phyloP scores from a whole-genome alignment of 2,888 invertebrate species.

The Microdon myrmicae region DNA sequence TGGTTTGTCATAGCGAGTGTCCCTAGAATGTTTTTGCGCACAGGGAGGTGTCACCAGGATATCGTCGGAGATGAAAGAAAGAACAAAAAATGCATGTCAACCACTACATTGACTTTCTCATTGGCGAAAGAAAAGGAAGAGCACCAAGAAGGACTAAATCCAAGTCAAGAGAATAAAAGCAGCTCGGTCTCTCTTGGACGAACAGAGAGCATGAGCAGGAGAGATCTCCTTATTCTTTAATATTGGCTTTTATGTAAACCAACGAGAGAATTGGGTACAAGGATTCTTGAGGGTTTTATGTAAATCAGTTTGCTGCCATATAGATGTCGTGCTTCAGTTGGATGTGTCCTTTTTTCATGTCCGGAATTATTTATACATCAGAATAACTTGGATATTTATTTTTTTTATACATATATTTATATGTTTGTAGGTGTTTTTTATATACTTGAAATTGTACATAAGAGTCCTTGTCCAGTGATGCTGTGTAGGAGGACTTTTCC shows the following conservation, averaged over 20 bases:
- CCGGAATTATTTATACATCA: slow-evolving; percentile 46
- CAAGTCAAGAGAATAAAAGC: slow-evolving; percentile 42
- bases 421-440: neutral
- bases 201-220: slow-evolving; percentile 40
- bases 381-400: slow-evolving; percentile 13
- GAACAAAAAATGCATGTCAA: slow-evolving; percentile 9
- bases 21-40: slow-evolving; percentile 55
- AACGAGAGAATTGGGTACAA: neutral
- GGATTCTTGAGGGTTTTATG: slow-evolving; percentile 32
- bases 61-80: slow-evolving; percentile 21
- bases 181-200: slow-evolving; percentile 41
- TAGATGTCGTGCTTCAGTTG: slow-evolving; percentile 37
- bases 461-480: slow-evolving; percentile 29
- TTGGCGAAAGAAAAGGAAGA: slow-evolving; percentile 15
- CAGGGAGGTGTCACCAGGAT: slow-evolving; percentile 55
- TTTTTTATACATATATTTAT: slow-evolving; percentile 1
- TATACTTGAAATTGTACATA: slow-evolving; percentile 17
- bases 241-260: slow-evolving; percentile 10
- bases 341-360: slow-evolving; percentile 46
- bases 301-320: slow-evolving; percentile 40
- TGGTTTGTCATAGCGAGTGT: slow-evolving; percentile 55
- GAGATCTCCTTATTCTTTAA: neutral
- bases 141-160: slow-evolving; percentile 21
- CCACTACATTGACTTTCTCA: slow-evolving; percentile 19
- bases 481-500: slow-evolving; percentile 29